phyloP scores from a whole-genome alignment of 1,140 invertebrate species.

The Goniozus legneri region DNA sequence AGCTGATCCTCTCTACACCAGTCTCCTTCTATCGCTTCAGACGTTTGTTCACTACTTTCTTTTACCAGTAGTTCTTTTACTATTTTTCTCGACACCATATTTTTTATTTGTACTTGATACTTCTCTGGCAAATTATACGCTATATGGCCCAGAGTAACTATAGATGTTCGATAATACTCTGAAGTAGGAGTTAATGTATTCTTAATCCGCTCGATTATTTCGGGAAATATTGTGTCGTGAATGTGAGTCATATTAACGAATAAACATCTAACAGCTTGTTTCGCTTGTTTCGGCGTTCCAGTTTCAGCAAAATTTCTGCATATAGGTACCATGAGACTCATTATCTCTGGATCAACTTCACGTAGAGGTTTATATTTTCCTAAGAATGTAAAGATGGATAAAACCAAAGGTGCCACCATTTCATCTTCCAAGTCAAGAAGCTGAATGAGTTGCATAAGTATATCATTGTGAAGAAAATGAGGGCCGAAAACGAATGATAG shows the following conservation, averaged over 20 bases:
- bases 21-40: conserved; percentile 58
- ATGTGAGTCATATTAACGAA: conserved; percentile 80
- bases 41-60: conserved; percentile 59
- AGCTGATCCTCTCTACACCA: conserved; percentile 88
- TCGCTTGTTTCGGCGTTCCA: conserved; percentile 92
- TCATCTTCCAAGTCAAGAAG: conserved; percentile 80
- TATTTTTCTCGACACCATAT: conserved; percentile 91
- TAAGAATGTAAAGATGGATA: conserved; percentile 82
- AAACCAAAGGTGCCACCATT: conserved; percentile 74
- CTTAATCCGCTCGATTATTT: conserved; percentile 81
- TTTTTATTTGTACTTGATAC: conserved; percentile 87
- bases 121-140: conserved; percentile 86
- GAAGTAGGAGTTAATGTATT: conserved; percentile 73
- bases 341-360: conserved; percentile 68
- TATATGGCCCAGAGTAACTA: conserved; percentile 91
- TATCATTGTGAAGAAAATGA: conserved; percentile 85
- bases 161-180: conserved; percentile 85
- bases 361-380: conserved; percentile 81
- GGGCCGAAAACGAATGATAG: conserved; percentile 89
- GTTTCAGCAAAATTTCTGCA: conserved; percentile 83
- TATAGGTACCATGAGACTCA: conserved; percentile 73
- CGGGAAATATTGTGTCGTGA: conserved; percentile 77
- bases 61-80: conserved; percentile 93
- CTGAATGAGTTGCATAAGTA: conserved; percentile 74
- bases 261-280: conserved; percentile 91